Base-by-base conservation (phyloP, 1,140 invertebrate genomes). In the Bombus turneri region DNA sequence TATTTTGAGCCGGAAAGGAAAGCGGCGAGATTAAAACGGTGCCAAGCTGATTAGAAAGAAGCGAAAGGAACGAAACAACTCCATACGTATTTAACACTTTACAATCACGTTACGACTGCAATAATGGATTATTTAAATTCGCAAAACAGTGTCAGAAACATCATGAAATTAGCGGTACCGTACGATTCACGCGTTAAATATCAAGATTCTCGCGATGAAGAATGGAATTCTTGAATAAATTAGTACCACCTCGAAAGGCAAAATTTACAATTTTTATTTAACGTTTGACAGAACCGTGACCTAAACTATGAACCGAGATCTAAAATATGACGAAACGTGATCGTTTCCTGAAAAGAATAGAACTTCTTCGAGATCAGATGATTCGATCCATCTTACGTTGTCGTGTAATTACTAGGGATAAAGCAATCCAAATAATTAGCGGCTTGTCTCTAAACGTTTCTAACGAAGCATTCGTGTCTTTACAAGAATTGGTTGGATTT, bases 41-140 rank as follows among this genome's bases (percentile, higher is more conserved):
- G 85, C 80, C 80, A 86, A 81, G 80, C 62, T 76, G 80, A 86
- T 86, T 86, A 86, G 80, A 83, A 86, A 71, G 78, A 85, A 81
- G 84, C 69, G 84, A 81, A 85, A 85, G 83, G 83, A 81, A 25
- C 25, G 76, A 41, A 39, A 53, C 62, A 57, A 83, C 72, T 66
- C 31, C 4, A 43, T 47, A 37, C 57, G 25, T 64, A 25, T 28
- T 80, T 85, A 53, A 80, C 43, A 39, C 41, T 9, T 68, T 39
- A 28, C 13, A 39, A 28, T 6, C 4, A 43, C 9, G 6, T 37
- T 37, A 28, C 39, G 15, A 10, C 39, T 18, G 43, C 13, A 69
- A 71, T 80, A 80, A 69, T n/a, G 25, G n/a, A 74, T 75, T 73
- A 22, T 39, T 74, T 41, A 62, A 82, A 75, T 75, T 75, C 15